These are phyloP conservation scores for Sclerodermus sp. DNA, from an alignment of 2,888 invertebrate species.

Conservation along the genomic window DNA sequence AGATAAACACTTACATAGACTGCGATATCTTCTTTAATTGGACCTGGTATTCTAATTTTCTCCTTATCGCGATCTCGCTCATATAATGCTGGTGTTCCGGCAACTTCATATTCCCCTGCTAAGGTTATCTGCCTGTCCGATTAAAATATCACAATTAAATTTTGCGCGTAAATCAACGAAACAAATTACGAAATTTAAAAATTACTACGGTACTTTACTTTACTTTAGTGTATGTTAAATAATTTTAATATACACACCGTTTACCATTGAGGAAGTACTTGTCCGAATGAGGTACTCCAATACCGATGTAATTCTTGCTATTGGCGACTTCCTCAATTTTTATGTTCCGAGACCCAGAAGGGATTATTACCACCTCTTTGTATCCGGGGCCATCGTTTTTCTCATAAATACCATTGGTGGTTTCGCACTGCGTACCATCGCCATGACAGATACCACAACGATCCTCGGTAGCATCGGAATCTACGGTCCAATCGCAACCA, in stretches of 20 bases:
- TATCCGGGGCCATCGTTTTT: slow-evolving; percentile 60
- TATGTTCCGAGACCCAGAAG: slow-evolving; percentile 65
- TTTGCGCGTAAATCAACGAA: too few relatives aligned
- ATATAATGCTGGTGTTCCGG: slow-evolving; percentile 59
- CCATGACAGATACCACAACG: slow-evolving; percentile 71
- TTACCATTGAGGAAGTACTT: slow-evolving; percentile 66
- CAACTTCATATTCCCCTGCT: slow-evolving; percentile 58
- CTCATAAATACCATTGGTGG: slow-evolving; percentile 62
- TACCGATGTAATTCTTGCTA: slow-evolving; percentile 60
- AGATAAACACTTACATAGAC: slow-evolving; percentile 61
- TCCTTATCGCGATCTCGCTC: slow-evolving; percentile 62
- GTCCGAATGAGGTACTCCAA: slow-evolving; percentile 59
- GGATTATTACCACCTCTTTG: slow-evolving; percentile 64
- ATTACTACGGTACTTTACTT: too few relatives aligned
- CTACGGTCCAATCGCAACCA: slow-evolving; percentile 69
- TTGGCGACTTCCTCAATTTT: slow-evolving; percentile 62
- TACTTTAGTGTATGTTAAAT: not conserved
- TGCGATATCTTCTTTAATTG: slow-evolving; percentile 63
- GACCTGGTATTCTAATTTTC: slow-evolving; percentile 65
- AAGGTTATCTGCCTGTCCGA: slow-evolving; percentile 50
- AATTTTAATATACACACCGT: slow-evolving; percentile 57
- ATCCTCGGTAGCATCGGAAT: slow-evolving; percentile 68
- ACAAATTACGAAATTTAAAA: too few relatives aligned
- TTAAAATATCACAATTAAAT: slow-evolving; percentile 1
- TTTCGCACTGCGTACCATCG: slow-evolving; percentile 67